Evolutionary conservation across 2,797 vertebrate genomes (phyloP), one percentile per base, ranked within the genome.

Genomic region (Argyrosomus regius): DNA sequence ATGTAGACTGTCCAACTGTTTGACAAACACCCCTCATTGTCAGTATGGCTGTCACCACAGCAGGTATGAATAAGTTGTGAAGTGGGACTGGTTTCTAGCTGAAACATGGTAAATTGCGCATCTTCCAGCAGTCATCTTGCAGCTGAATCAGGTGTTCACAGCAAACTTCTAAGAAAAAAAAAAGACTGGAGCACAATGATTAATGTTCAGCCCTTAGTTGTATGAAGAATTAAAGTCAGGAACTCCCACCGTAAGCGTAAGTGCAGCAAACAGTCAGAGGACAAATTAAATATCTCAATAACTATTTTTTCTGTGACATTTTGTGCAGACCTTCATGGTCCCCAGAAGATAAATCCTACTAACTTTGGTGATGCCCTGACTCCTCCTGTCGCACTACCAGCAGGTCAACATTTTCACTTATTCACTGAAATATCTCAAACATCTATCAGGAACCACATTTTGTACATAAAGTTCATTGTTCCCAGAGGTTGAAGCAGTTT

Each of bases 1-100:
- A 84, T 84, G 77, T 83, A 43, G 75, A 82, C 62, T 43, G 77
- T 81, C 64, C 81, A 73, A 80, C 76, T 77, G 61, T 84, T 80
- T 84, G 81, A 87, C 58, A 80, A 87, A 87, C 77, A 75, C 35
- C 68, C 70, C 43, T 63, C 60, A 26, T 58, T 75, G 75, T 85
- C 76, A 72, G 69, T 39, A 16, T 48, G 64, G 64, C 39, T 76
- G 72, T 85, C 78, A 77, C 48, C 35, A 20, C 18, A 70, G 69
- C 46, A 59, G 58, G 52, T 72, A 72, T 76, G 56, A 74, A 84
- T 52, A 56, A 39, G 66, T 75, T 78, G 59, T 78, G 64, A 87
- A 84, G 64, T 63, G 58, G 60, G 45, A 66, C 31, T 39, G 31
- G 68, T 78, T 24, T 41, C 43, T 10, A 53, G 50, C 24, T 41